Percentiles rank a stretch among this genome's conserved stretches.
Evolutionary conservation across 1,140 invertebrate genomes (phyloP).

Genomic region (Nixonia krombeini): DNA sequence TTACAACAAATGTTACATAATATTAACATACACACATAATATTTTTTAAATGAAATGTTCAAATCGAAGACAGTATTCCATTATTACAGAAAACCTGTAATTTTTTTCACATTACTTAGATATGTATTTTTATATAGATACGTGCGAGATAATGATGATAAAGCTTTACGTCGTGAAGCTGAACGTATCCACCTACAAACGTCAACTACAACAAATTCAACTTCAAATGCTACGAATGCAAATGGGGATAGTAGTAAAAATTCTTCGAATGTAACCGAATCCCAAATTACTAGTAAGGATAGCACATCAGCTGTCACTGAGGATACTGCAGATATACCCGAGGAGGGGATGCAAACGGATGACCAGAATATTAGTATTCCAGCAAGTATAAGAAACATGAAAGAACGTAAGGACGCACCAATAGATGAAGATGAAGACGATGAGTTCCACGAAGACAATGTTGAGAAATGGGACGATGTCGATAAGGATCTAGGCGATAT

Average conservation of each 20-base stretch:
- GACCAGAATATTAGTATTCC: constrained; percentile 18
- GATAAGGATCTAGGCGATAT: constrained; percentile 82
- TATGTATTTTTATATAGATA: constrained; percentile 68
- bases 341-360: constrained; percentile 36
- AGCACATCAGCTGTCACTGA: constrained; percentile 16
- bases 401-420: constrained; percentile 33
- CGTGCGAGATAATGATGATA: constrained; percentile 81
- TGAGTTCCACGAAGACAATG: constrained; percentile 68
- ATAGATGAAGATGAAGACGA: constrained; percentile 72
- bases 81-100: too few species aligned
- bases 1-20: too few species aligned
- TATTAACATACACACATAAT: too few species aligned
- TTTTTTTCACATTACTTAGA: too few species aligned
- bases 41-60: too few species aligned
- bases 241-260: constrained; percentile 43
- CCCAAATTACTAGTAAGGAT: constrained; percentile 30
- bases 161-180: constrained; percentile 77
- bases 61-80: too few species aligned
- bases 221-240: constrained; percentile 26
- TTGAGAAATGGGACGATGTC: constrained; percentile 81
- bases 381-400: constrained; percentile 22
- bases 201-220: constrained; percentile 34
- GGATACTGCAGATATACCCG: constrained; percentile 27
- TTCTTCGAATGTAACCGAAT: constrained; percentile 46
- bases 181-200: constrained; percentile 76